Conservation (phyloP, 1,140 invertebrate genomes). For the Melipona quadrifasciata region DNA sequence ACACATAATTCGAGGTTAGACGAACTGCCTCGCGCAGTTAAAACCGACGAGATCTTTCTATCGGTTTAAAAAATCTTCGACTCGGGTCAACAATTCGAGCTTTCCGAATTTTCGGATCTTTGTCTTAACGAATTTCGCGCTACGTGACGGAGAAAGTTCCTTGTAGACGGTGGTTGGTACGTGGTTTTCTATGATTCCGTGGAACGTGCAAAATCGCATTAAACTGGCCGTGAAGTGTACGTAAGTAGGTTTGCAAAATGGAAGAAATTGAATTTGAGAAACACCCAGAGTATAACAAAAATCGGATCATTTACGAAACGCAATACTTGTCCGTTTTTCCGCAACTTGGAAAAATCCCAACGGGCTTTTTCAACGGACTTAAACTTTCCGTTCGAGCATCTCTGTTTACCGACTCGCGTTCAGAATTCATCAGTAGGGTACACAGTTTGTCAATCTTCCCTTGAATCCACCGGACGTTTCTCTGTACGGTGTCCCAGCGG, state of each 20-base stretch:
- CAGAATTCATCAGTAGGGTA: constrained; percentile 6
- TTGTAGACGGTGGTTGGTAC: not conserved
- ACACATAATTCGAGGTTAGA: not conserved
- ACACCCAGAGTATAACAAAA: not conserved
- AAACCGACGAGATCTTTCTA: not conserved
- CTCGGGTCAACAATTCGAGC: too few relatives aligned
- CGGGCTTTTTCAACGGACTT: not conserved
- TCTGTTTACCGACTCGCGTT: constrained; percentile 17
- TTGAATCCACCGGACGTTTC: constrained; percentile 3
- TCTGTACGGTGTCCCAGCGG: not conserved
- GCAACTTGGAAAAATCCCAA: constrained; percentile 12
- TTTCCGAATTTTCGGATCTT: not conserved
- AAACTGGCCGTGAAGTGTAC: constrained; percentile 5
- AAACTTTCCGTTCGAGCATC: not conserved
- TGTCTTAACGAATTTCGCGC: constrained; percentile 3
- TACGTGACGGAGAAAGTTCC: constrained; percentile 2
- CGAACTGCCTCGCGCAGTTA: not conserved
- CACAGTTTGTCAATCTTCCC: constrained; percentile 14
- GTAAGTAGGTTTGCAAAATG: not conserved
- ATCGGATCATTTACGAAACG: not conserved
- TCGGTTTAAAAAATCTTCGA: not conserved
- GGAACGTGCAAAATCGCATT: not conserved
- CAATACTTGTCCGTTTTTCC: not conserved
- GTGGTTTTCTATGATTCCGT: constrained; percentile 3
- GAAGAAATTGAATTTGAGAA: not conserved